Conservation (phyloP, 2,797 vertebrate species). For the Sphenodon punctatus region DNA sequence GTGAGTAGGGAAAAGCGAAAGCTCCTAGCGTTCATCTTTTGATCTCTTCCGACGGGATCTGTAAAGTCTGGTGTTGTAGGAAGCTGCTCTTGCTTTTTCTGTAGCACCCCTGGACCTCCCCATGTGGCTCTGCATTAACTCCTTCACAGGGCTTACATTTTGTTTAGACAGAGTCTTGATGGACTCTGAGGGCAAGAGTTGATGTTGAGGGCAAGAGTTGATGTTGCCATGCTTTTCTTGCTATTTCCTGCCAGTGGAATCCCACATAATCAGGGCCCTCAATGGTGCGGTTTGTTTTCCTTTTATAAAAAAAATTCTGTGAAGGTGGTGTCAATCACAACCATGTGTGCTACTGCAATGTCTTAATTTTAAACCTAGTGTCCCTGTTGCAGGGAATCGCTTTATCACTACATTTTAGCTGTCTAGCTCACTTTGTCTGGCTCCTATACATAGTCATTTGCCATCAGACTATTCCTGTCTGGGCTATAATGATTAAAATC, state of each 20-base stretch:
- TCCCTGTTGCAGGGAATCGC: neutral
- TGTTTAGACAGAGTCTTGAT: too few species aligned
- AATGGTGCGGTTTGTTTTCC: neutral
- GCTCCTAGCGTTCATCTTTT: neutral
- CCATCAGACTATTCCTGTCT: too few species aligned
- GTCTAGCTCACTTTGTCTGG: too few species aligned
- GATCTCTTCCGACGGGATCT: rapidly evolving
- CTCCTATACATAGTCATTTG: too few species aligned
- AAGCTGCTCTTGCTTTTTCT: neutral
- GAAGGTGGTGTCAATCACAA: neutral
- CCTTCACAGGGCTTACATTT: neutral
- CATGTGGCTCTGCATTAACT: neutral
- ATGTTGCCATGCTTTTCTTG: rapidly evolving
- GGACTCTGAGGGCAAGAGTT: too few species aligned
- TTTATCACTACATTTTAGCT: neutral
- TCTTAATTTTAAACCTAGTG: neutral
- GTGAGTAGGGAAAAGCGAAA: neutral
- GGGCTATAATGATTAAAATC: too few species aligned
- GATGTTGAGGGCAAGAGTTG: too few species aligned
- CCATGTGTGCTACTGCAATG: neutral
- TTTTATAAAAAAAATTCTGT: neutral
- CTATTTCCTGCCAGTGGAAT: neutral
- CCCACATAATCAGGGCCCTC: rapidly evolving
- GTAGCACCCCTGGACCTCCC: neutral
- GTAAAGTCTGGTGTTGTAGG: neutral